Base-by-base conservation (phyloP, 64 coral and sea anemone genomes). In the Montipora efflorescens region DNA sequence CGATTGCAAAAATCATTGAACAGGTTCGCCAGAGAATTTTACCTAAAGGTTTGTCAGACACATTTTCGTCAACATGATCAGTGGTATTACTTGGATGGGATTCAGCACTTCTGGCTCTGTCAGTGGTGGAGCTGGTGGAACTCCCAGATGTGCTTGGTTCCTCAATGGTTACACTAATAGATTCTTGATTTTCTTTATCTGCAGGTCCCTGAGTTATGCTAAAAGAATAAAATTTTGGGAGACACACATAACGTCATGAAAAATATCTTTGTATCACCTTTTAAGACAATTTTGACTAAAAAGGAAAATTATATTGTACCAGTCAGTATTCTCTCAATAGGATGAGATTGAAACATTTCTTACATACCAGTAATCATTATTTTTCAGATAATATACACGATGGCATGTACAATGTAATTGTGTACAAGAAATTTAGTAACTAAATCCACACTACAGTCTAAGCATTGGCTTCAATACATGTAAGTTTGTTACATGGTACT, bases 41-140 rank as follows among this genome's bases (percentile, higher is more conserved):
- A 86, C 82, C 82, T 86, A 64, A 69, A 12, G 16, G 82, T 47
- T 71, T 66, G 62, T 86, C 64, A 71, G 62, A 50, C 10, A 71
- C 49, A 44, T 86, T 66, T 5, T 72, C 8, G 1, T 50, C 82
- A 71, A 47, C 16, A 82, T 23, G 5, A 44, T 7, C 58, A 46
- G 5, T 7, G 9, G 55, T 16, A 23, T 81, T 58, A 3, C 52
- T 55, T 84, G 59, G 45, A 11, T 71, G 43, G 64, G 82, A 71
- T 12, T 47, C 45, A 47, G 66, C 48, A 14, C 15, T 20, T 49
- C 7, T 51, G 14, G 23, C 28, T 67, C 50, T 44, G n/a, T 47
- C 62, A 84, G 62, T 6, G 58, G n/a, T 69, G 16, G 9, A 16
- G 50, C 14, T 2, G 4, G 64, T 86, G 14, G 44, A 28, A 48